Conservation (phyloP, 2,797 vertebrate genomes). For the Sandelia bainsii region DNA sequence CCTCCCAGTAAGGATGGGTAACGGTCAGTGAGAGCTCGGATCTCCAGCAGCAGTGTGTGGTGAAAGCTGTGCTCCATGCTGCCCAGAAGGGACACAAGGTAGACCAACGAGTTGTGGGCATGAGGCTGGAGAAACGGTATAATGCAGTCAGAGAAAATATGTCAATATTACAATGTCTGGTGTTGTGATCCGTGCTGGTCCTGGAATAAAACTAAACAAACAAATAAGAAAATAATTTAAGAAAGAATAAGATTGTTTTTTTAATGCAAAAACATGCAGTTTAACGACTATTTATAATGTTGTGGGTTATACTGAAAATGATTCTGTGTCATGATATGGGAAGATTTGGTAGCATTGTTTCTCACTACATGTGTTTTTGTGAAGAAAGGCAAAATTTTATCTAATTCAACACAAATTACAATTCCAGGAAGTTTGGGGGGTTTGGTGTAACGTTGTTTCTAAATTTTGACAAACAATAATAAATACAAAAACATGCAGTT, state of each 20-base stretch:
- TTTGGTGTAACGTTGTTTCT: slow-evolving; percentile 27
- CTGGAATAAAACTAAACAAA: neutral
- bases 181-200: neutral
- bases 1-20: slow-evolving; percentile 87
- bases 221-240: neutral
- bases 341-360: neutral
- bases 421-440: slow-evolving; percentile 20
- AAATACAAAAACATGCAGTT: slow-evolving; percentile 57
- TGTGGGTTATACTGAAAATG: neutral
- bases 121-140: slow-evolving; percentile 77
- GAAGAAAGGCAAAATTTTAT: slow-evolving; percentile 3
- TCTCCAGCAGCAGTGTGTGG: slow-evolving; percentile 92
- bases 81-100: slow-evolving; percentile 91
- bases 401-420: slow-evolving; percentile 37
- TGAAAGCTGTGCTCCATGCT: slow-evolving; percentile 93
- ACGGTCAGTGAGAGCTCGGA: slow-evolving; percentile 88
- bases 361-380: slow-evolving; percentile 15
- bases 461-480: slow-evolving; percentile 44
- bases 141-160: neutral
- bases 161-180: neutral
- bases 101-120: slow-evolving; percentile 87
- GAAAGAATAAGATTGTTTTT: neutral
- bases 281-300: slow-evolving; percentile 4
- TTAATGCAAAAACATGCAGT: neutral
- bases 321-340: neutral